phyloP scores from a whole-genome alignment of 2,113 vertebrate genomes.

The Cephalopholis sonnerati region DNA sequence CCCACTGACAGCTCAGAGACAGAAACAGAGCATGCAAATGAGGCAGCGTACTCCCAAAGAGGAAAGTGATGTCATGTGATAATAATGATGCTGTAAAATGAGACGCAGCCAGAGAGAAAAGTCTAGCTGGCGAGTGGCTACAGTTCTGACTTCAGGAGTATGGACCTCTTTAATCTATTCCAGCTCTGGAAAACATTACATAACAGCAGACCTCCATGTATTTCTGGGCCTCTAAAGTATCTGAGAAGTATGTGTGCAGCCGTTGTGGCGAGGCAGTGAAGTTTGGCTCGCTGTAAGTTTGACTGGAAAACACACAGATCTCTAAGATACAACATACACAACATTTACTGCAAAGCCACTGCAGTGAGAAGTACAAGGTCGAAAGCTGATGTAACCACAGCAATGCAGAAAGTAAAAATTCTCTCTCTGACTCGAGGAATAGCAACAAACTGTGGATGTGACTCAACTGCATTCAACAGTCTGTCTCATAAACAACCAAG shows the following conservation, averaged over 20 bases:
- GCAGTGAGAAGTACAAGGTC: constrained; percentile 6
- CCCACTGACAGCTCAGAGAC: constrained; percentile 43
- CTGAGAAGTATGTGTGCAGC: constrained; percentile 62
- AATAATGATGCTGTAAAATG: constrained; percentile 63
- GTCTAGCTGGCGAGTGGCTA: constrained; percentile 33
- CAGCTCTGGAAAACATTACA: constrained; percentile 75
- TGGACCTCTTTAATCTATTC: constrained; percentile 70
- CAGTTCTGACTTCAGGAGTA: constrained; percentile 50
- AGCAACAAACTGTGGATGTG: constrained; percentile 12
- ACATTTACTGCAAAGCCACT: constrained; percentile 14
- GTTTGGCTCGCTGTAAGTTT: constrained; percentile 33
- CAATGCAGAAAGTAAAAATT: constrained; percentile 12
- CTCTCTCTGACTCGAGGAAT: constrained; percentile 19
- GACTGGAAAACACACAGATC: constrained; percentile 66
- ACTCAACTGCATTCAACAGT: neutral
- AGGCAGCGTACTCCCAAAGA: constrained; percentile 55
- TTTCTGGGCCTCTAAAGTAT: constrained; percentile 58
- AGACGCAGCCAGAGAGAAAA: constrained; percentile 49
- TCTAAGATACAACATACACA: constrained; percentile 46
- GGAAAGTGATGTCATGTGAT: constrained; percentile 73
- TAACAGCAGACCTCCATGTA: constrained; percentile 72
- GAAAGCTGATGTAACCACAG: constrained; percentile 40
- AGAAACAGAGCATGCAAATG: constrained; percentile 50
- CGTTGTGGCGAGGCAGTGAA: constrained; percentile 34
- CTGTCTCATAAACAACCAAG: neutral